phyloP scores from a whole-genome alignment of 2,888 invertebrate genomes.

The Pachycephus smyrnensis region DNA sequence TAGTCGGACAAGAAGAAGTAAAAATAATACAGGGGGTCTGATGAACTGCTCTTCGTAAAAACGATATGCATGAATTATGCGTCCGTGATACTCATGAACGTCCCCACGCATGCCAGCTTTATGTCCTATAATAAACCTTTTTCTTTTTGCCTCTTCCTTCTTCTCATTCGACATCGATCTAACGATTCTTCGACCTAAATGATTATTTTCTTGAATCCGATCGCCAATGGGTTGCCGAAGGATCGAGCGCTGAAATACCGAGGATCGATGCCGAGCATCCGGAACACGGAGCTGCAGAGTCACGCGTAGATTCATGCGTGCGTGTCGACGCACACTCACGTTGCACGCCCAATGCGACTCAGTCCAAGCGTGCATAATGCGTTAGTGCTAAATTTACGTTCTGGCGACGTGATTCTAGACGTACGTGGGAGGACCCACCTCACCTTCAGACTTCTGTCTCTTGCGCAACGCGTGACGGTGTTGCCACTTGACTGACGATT shows the following conservation, averaged over 20 bases:
- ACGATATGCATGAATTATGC: too few relatives aligned
- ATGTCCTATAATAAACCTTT: not conserved
- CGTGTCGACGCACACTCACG: not conserved
- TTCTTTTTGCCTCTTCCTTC: not conserved
- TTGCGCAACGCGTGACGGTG: conserved; percentile 38
- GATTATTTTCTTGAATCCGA: too few relatives aligned
- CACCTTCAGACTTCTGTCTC: conserved; percentile 19
- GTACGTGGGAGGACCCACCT: conserved; percentile 49
- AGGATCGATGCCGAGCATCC: too few relatives aligned
- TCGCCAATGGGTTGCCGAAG: too few relatives aligned
- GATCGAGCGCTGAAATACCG: too few relatives aligned
- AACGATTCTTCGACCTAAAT: too few relatives aligned
- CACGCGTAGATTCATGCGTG: not conserved
- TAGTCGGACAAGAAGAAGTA: not conserved
- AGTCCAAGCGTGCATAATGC: conserved; percentile 65
- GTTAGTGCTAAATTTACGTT: conserved; percentile 65
- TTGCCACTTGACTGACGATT: conserved; percentile 66
- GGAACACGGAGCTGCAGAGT: not conserved
- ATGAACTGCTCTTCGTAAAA: not conserved
- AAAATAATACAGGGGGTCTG: not conserved
- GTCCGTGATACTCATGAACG: too few relatives aligned
- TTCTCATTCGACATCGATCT: too few relatives aligned
- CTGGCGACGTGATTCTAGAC: conserved; percentile 53
- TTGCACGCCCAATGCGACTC: conserved; percentile 59
- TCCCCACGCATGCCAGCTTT: too few relatives aligned